Evolutionary conservation across 2,797 vertebrate genomes (phyloP).

Genomic region (Molossus molossus): DNA sequence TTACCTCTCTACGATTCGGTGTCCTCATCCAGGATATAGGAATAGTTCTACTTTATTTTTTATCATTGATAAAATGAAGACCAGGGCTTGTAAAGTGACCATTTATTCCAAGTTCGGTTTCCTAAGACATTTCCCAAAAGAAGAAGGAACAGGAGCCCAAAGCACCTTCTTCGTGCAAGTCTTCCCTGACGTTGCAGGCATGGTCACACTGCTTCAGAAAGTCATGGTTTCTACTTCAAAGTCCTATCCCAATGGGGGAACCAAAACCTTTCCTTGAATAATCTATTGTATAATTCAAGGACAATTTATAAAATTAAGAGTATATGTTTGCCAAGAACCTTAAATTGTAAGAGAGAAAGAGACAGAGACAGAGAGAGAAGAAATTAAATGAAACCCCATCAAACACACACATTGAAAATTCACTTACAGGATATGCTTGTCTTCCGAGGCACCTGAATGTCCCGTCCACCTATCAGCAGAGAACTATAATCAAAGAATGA

Average conservation of each 20-base stretch:
- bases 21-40: neutral
- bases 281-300: neutral
- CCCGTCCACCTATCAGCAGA: neutral
- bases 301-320: neutral
- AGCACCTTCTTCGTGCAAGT: neutral
- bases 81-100: neutral
- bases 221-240: neutral
- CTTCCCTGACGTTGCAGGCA: neutral
- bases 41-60: neutral
- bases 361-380: neutral
- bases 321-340: neutral
- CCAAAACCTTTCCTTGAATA: neutral
- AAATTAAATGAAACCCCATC: neutral
- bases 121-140: neutral
- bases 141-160: neutral
- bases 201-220: neutral
- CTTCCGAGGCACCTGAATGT: neutral
- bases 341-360: neutral
- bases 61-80: conserved; percentile 14
- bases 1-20: neutral
- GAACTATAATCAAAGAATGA: neutral
- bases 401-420: neutral
- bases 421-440: neutral
- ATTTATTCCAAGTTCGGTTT: neutral
- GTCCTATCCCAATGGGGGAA: neutral